These are phyloP conservation scores for Silurus aristotelis DNA, from an alignment of 2,797 vertebrate species.

Conservation along the genomic window DNA sequence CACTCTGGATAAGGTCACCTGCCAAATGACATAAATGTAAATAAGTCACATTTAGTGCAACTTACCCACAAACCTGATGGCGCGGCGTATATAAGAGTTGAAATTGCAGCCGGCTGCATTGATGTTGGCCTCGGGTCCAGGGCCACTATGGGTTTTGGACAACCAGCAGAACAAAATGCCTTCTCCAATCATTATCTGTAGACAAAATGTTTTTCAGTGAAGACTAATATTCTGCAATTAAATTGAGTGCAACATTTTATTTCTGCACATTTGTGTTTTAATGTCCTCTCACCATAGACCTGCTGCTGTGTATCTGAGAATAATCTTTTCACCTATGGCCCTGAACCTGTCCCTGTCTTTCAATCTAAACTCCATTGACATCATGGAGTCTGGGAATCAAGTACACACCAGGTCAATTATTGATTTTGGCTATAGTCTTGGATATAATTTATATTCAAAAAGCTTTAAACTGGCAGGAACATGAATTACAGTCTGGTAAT, in stretches of 20 bases:
- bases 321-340: constrained; percentile 27
- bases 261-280: constrained; percentile 27
- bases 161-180: constrained; percentile 95
- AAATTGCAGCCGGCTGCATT: constrained; percentile 98
- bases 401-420: not conserved
- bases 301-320: constrained; percentile 33
- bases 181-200: constrained; percentile 97
- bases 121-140: constrained; percentile 88
- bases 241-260: constrained; percentile 10
- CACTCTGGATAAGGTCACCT: too few relatives aligned
- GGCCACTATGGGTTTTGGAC: constrained; percentile 81
- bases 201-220: constrained; percentile 25
- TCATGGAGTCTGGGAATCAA: not conserved
- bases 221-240: not conserved
- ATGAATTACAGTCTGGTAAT: not conserved
- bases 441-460: not conserved
- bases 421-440: not conserved
- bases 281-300: constrained; percentile 24
- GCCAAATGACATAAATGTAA: not conserved
- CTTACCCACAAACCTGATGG: constrained; percentile 92
- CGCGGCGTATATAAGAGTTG: constrained; percentile 96
- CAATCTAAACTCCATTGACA: not conserved
- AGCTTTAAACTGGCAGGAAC: not conserved
- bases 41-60: not conserved
- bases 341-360: constrained; percentile 19